These are phyloP conservation scores for Toxostoma redivivum DNA, from an alignment of 2,113 vertebrate species.

Conservation along the genomic window DNA sequence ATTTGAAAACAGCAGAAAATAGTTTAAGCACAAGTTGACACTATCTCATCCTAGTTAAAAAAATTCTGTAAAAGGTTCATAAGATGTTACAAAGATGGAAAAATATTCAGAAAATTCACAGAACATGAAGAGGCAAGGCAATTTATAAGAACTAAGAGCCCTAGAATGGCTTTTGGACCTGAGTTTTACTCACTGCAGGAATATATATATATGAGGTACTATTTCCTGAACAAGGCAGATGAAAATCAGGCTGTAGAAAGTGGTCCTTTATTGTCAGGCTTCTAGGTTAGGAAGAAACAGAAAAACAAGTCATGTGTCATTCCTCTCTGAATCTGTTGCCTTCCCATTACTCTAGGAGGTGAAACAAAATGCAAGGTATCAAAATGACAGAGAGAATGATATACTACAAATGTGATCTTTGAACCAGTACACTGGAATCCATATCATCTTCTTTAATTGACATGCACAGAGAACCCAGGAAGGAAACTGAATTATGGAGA, in stretches of 20 bases:
- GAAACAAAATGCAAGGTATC: conserved; percentile 27
- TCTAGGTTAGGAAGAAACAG: background rate
- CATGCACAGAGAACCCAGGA: background rate
- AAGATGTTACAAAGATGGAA: background rate
- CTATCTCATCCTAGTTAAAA: background rate
- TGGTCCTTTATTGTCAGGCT: background rate
- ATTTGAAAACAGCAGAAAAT: background rate
- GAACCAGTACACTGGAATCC: background rate
- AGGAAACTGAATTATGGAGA: background rate
- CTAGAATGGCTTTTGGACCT: background rate
- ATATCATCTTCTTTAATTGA: background rate
- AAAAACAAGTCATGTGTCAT: background rate
- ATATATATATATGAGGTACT: background rate
- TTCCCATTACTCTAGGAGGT: background rate
- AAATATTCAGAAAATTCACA: background rate
- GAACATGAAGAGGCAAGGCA: background rate
- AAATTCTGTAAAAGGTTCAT: background rate
- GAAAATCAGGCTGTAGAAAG: background rate
- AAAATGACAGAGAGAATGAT: conserved; percentile 27
- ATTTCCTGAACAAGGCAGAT: background rate
- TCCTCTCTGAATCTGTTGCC: background rate
- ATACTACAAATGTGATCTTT: background rate
- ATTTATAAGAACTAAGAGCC: background rate
- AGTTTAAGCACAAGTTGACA: background rate
- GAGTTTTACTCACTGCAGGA: background rate